phyloP scores from a whole-genome alignment of 1,140 invertebrate genomes.

The Temnothorax longispinosus region DNA sequence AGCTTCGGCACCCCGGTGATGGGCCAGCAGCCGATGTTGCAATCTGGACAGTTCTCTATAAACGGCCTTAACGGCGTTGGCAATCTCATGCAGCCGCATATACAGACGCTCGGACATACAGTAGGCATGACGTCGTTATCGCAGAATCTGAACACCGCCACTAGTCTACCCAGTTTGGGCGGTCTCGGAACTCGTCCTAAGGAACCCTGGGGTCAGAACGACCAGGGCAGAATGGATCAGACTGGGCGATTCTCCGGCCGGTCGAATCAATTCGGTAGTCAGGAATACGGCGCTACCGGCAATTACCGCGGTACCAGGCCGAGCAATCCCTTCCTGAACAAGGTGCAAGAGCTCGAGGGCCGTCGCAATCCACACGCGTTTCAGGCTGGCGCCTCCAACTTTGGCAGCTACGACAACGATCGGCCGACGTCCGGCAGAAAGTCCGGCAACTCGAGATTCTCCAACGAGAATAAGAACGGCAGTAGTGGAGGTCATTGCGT shows the following conservation, averaged over 20 bases:
- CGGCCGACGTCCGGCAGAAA: slow-evolving; percentile 66
- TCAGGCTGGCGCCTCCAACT: slow-evolving; percentile 77
- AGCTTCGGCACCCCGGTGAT: slow-evolving; percentile 63
- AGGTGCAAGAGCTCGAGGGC: slow-evolving; percentile 87
- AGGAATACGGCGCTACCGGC: slow-evolving; percentile 64
- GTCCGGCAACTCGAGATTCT: slow-evolving; percentile 70
- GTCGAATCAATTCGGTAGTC: slow-evolving; percentile 72
- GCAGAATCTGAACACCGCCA: slow-evolving; percentile 40
- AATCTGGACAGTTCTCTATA: slow-evolving; percentile 77
- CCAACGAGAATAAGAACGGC: slow-evolving; percentile 52
- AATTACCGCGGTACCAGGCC: slow-evolving; percentile 71
- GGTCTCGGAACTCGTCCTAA: slow-evolving; percentile 51
- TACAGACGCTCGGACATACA: slow-evolving; percentile 69
- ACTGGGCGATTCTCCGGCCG: slow-evolving; percentile 72
- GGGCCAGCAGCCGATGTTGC: slow-evolving; percentile 70
- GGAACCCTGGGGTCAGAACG: slow-evolving; percentile 75
- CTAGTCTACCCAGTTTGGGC: slow-evolving; percentile 53
- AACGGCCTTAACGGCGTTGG: slow-evolving; percentile 82
- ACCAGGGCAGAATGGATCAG: slow-evolving; percentile 71
- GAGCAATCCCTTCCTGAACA: slow-evolving; percentile 76
- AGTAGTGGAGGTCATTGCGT: slow-evolving; percentile 87
- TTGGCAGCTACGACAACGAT: slow-evolving; percentile 67
- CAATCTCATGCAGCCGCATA: slow-evolving; percentile 73
- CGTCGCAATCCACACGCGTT: slow-evolving; percentile 88
- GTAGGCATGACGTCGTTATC: slow-evolving; percentile 64